Base-by-base conservation (phyloP, 2,113 vertebrate genomes). In the Tenebrosternarchus preto region DNA sequence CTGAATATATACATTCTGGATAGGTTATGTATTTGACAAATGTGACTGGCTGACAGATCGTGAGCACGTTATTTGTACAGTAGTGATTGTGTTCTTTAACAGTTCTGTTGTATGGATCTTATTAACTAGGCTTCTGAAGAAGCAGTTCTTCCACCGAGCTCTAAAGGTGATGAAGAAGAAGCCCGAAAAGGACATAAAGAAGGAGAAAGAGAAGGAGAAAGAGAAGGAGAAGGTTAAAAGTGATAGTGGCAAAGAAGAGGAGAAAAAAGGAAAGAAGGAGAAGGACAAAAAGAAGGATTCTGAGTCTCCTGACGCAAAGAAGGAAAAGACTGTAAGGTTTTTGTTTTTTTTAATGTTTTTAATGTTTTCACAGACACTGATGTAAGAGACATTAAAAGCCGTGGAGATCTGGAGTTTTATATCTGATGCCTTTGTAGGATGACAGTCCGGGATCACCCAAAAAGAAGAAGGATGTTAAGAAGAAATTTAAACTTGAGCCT, bases 91-190 rank as follows among this genome's bases (percentile, higher is more conserved):
- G 24, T 16, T 20, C 33, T 1, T 46, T 6, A 50, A 27, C 1
- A 31, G 56, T 31, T 20, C 19, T 59, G 8, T 63, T 4, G 16
- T 39, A n/a, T 25, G 55, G 0, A 20, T 68, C 67, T 81, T 17
- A 55, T 1, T 15, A 43, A 4, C 24, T 63, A 99, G 98, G 81
- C 96, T 99, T 75, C 91, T 99, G 72, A 99, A 99, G 90, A 99
- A 97, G 81, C 96, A 99, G 80, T 99, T 99, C 89, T 99, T 98
- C 87, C 96, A 98, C 86, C 95, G 97, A 66, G 98, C 96, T 2
- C 89, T 99, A 74, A 99, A 99, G 91, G 97, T 99, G 84, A 97
- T 99, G 96, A 99, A 99, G 93, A 97, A 98, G 92, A 98, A 98
- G 74, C 94, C 95, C 1, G 98, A 97, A 69, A 97, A 95, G 88